Conservation (phyloP, 2,113 vertebrate species). For the Saccopteryx leptura region DNA sequence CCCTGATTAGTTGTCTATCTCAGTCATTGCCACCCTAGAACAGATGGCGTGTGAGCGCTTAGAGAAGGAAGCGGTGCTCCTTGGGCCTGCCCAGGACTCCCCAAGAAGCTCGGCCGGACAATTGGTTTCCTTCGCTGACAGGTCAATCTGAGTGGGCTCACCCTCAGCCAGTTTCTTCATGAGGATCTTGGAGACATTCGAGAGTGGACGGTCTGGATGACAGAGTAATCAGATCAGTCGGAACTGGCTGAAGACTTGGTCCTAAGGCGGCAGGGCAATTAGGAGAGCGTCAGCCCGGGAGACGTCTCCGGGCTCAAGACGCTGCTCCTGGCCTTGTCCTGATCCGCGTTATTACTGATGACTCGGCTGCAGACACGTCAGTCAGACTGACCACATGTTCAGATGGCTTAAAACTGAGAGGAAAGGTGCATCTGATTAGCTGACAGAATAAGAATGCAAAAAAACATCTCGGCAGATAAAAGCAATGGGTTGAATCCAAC, state of each 20-base stretch:
- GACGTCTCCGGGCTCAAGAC: background rate
- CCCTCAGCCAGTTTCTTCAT: background rate
- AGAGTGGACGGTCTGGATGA: background rate
- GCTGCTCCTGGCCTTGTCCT: slow-evolving; percentile 7
- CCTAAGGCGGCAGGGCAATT: background rate
- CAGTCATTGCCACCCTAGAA: background rate
- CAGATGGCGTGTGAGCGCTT: background rate
- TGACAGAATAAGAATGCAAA: slow-evolving; percentile 37
- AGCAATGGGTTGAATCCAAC: background rate
- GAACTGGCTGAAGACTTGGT: background rate
- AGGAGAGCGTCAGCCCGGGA: background rate
- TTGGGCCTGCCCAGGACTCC: too few relatives aligned
- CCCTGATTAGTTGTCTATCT: background rate
- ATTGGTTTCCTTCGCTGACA: background rate
- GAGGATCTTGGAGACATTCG: background rate
- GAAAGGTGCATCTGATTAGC: background rate
- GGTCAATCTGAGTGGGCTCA: background rate
- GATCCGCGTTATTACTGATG: background rate
- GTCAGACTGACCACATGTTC: background rate
- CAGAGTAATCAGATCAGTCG: slow-evolving; percentile 26
- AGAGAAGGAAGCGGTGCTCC: background rate
- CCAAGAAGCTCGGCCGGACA: background rate
- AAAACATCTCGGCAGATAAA: slow-evolving; percentile 4
- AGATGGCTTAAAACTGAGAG: slow-evolving; percentile 42
- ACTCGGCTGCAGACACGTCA: background rate